Base-by-base conservation (phyloP, 2,797 vertebrate genomes). In the Macroramphosus scolopax region DNA sequence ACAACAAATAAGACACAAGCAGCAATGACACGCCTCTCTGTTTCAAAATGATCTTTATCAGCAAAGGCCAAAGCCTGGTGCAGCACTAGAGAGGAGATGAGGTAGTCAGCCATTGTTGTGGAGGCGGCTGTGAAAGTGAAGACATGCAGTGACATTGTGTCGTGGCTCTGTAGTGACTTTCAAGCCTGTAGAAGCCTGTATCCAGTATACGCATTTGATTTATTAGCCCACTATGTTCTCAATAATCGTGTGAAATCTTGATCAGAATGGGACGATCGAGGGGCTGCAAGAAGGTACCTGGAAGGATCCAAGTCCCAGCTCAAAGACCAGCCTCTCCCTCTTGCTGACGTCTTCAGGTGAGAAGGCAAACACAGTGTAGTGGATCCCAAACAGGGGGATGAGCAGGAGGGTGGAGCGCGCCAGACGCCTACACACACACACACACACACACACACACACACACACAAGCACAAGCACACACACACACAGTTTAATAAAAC, bases 351-450 rank as follows among this genome's bases (percentile, higher is more conserved):
- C 93, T 83, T 99, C 96, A 0, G 97, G 97, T 17, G 95, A 97
- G 84, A 99, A 98, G 78, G 97, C 95, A 30, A 99, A 99, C 33
- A 99, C 95, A 0, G 96, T 98, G 90, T 99, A 99, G 87, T 99
- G 96, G 77, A 99, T 97, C 58, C 97, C 96, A 20, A 99, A 98
- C 39, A 98, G 81, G 0, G 97, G 97, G 78, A 99, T 99, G 76
- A 99, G 93, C 70, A 98, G 91, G 55, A 99, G 90, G 0, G 97
- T 99, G 65, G 96, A 99, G 16, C 97, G 93, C 7, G 97, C 95
- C 84, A 99, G 87, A 47, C 96, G 93, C 85, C 96, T 98, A 81
- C 49, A 52, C 70, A 51, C 43, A 72, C 44, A 63, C 49, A 58
- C 15, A 43, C 65, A 67, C 44, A 40, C 32, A 24, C 52, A 49